Evolutionary conservation across 2,113 vertebrate species (phyloP), one percentile per base, ranked within the genome.

Genomic region (Eonycteris spelaea): DNA sequence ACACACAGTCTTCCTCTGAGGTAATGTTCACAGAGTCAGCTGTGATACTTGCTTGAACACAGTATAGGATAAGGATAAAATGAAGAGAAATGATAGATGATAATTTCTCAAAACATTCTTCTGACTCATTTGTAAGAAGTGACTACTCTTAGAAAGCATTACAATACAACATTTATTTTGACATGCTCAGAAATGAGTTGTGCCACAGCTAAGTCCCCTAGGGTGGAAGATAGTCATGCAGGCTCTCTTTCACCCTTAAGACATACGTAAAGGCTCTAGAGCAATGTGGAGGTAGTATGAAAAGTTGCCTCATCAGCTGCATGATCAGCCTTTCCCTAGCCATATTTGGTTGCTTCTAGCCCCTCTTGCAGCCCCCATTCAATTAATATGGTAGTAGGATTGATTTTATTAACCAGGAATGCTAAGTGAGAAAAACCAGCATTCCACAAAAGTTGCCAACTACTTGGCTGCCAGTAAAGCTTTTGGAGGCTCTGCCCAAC

Each of bases 81-180:
- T 78, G 43, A 94, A 79, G 9, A 85, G 28, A 92, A 86, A 75
- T 75, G 33, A 89, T 80, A 86, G 33, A 53, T 85, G n/a, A 10
- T 79, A 88, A 65, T 95, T 22, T 75, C 61, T 80, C 13, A 24
- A 75, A 94, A 63, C 45, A 70, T 55, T 80, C 92, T 95, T 92
- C 63, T 30, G 70, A 79, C 22, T 40, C n/a, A 63, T n/a, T 45
- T 74, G 26, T 63, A 86, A 70, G 51, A 86, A 86, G 45, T 55
- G 2, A 35, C 57, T 95, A n/a, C n/a, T 74, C 24, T 87, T 45
- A 55, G 67, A 91, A 87, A 88, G 19, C 30, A 78, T n/a, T 40
- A 63, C 24, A 70, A 22, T 35, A 21, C 40, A 75, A 26, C 13
- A 30, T 1, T 57, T 65, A 70, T 5, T 70, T 75, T 48, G 35